A percentile compares a stretch with the other conserved stretches of the same genome.
phyloP scores from a whole-genome alignment of 30 jellyfish, hydroid and myxozoan species.

The Chrysaora quinquecirrha region DNA sequence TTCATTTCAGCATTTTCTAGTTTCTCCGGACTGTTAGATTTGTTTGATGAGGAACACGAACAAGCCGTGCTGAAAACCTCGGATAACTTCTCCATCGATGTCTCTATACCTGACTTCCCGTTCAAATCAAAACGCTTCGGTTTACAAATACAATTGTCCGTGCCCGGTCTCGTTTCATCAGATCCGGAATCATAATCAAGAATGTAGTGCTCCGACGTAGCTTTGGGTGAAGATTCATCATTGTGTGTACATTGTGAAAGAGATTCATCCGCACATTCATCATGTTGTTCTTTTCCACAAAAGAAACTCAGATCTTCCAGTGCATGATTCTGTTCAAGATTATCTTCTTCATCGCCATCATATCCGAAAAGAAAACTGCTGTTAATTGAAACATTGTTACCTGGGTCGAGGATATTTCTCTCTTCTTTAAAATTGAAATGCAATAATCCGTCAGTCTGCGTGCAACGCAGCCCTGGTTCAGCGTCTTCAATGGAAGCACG shows the following conservation, averaged over 20 bases:
- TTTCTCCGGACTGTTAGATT: background rate
- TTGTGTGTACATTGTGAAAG: slow-evolving; percentile 36
- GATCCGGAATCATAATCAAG: slow-evolving; percentile 18
- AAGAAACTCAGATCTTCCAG: slow-evolving; percentile 36
- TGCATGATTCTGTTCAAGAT: slow-evolving; percentile 28
- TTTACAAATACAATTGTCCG: slow-evolving; percentile 26
- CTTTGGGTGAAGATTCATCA: too few relatives aligned
- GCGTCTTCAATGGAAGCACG: slow-evolving; percentile 53
- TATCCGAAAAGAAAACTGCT: slow-evolving; percentile 65
- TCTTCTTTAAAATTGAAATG: slow-evolving; percentile 50
- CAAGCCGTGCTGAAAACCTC: slow-evolving; percentile 64
- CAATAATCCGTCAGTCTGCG: slow-evolving; percentile 26
- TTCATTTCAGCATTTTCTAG: background rate
- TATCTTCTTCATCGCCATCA: slow-evolving; percentile 73
- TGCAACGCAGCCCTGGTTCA: slow-evolving; percentile 65
- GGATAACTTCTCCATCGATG: slow-evolving; percentile 42
- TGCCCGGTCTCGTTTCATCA: slow-evolving; percentile 13
- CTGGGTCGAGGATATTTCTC: slow-evolving; percentile 53
- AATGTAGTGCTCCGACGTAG: background rate
- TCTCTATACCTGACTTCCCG: slow-evolving; percentile 8
- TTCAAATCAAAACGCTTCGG: background rate
- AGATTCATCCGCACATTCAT: slow-evolving; percentile 25
- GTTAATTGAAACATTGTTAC: slow-evolving; percentile 23
- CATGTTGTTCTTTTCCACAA: slow-evolving; percentile 35
- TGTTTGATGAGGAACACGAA: slow-evolving; percentile 49